These are phyloP conservation scores for Phengaris alcon DNA, from an alignment of 2,888 invertebrate species.

Conservation along the genomic window DNA sequence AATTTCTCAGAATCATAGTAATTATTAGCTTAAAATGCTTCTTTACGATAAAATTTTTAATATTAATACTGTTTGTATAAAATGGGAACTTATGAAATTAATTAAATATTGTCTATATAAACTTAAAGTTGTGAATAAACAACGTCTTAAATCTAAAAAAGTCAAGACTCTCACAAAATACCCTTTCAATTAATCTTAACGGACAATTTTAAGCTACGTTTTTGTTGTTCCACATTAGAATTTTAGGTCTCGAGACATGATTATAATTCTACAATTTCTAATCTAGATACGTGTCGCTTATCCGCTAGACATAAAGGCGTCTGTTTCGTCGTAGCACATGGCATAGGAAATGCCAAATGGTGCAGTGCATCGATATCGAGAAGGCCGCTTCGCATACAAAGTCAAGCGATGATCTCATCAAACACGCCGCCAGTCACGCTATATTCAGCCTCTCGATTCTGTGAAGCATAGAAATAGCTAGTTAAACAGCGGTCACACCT, in stretches of 20 bases:
- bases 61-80: background rate
- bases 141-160: no score
- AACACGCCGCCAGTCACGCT: slow-evolving; percentile 75
- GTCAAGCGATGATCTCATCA: slow-evolving; percentile 76
- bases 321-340: slow-evolving; percentile 65
- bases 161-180: no score
- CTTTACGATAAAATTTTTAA: background rate
- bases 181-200: no score
- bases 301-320: slow-evolving; percentile 67
- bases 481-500: slow-evolving; percentile 49
- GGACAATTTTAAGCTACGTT: no score
- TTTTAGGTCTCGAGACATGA: background rate
- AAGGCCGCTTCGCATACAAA: slow-evolving; percentile 75
- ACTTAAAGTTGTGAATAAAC: no score
- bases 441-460: slow-evolving; percentile 79
- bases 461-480: slow-evolving; percentile 78
- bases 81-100: no score
- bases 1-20: background rate
- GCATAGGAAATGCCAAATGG: slow-evolving; percentile 67
- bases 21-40: background rate
- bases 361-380: slow-evolving; percentile 70
- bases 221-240: no score
- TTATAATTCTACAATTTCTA: slow-evolving; percentile 4
- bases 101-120: no score
- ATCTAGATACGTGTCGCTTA: slow-evolving; percentile 37